A percentile compares a stretch with the other conserved stretches of the same genome.
These are phyloP conservation scores for Eudemis profundana DNA, from an alignment of 2,888 invertebrate species.

Conservation along the genomic window DNA sequence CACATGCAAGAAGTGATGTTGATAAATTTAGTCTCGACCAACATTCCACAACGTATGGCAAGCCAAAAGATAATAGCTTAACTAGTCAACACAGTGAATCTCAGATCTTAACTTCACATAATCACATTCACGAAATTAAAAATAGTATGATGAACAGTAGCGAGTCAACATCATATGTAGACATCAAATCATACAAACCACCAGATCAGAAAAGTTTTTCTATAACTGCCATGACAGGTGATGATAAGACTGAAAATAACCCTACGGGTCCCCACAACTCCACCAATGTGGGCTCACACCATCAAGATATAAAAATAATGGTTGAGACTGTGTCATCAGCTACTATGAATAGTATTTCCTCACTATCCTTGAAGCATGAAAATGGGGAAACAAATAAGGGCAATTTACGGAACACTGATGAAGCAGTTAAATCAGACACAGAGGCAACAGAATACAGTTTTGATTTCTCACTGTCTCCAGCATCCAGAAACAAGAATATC, in stretches of 20 bases:
- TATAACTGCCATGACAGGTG: conserved; percentile 57
- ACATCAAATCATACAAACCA: conserved; percentile 71
- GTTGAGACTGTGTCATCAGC: conserved; percentile 55
- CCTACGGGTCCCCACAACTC: background rate
- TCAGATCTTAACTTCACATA: conserved; percentile 31
- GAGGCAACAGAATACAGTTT: conserved; percentile 73
- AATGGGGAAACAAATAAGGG: conserved; percentile 49
- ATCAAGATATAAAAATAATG: conserved; percentile 49
- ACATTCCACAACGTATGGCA: conserved; percentile 45
- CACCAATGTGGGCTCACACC: conserved; percentile 23
- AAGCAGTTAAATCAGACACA: conserved; percentile 61
- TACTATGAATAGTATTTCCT: conserved; percentile 60
- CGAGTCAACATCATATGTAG: conserved; percentile 77
- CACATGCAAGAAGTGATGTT: conserved; percentile 46
- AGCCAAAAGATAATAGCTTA: conserved; percentile 45
- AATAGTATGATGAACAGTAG: conserved; percentile 66
- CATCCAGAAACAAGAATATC: conserved; percentile 57
- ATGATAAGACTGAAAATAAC: conserved; percentile 43
- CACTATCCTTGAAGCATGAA: conserved; percentile 56
- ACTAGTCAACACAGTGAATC: conserved; percentile 14
- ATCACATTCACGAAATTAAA: conserved; percentile 58
- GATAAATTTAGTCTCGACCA: conserved; percentile 51
- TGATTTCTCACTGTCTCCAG: conserved; percentile 69
- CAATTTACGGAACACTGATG: conserved; percentile 54
- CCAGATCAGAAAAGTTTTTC: conserved; percentile 69